phyloP scores from a whole-genome alignment of 1,140 invertebrate genomes.

The Psilanteris sp. region DNA sequence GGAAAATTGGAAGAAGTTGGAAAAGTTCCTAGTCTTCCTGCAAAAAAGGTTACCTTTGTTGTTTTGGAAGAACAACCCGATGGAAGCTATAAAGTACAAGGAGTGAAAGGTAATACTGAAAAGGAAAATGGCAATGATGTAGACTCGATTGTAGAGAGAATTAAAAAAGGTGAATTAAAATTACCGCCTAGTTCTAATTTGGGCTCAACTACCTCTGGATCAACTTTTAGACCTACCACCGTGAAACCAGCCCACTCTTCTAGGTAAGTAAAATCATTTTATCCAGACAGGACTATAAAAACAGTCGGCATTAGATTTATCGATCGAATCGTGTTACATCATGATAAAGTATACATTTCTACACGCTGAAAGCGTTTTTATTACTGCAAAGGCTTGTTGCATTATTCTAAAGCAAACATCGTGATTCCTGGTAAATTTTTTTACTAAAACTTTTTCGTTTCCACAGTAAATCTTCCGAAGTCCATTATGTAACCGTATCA shows the following conservation, averaged over 20 bases:
- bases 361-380: too few species aligned
- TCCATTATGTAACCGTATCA: constrained; percentile 71
- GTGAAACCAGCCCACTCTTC: constrained; percentile 29
- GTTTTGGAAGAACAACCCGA: constrained; percentile 91
- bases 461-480: constrained; percentile 59
- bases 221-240: constrained; percentile 70
- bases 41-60: constrained; percentile 91
- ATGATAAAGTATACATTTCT: too few species aligned
- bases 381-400: too few species aligned
- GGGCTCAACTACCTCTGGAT: constrained; percentile 25
- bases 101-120: constrained; percentile 83
- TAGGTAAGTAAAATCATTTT: constrained; percentile 31
- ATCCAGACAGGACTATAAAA: constrained; percentile 1
- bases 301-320: constrained; percentile 9
- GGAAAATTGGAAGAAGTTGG: constrained; percentile 86
- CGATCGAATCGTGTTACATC: too few species aligned
- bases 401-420: too few species aligned
- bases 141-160: constrained; percentile 88
- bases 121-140: constrained; percentile 85
- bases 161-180: constrained; percentile 90
- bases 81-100: constrained; percentile 87
- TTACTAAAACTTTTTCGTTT: constrained; percentile 34
- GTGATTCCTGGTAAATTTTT: not conserved
- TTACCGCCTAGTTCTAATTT: constrained; percentile 82
- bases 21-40: constrained; percentile 82